phyloP scores from a whole-genome alignment of 2,797 vertebrate species.

The Catamblyrhynchus diadema region DNA sequence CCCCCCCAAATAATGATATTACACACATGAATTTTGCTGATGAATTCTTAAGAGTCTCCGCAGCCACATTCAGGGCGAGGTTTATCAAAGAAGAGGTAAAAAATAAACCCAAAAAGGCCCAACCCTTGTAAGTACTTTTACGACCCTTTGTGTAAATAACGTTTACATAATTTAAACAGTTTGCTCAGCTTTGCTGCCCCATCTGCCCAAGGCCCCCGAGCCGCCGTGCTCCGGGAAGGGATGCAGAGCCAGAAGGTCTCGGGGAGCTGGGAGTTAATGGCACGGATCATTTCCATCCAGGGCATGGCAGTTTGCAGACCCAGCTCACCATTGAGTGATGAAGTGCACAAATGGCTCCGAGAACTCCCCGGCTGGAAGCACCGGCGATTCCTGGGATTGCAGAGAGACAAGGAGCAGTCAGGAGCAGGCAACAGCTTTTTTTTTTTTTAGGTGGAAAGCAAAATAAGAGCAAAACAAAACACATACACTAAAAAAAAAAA shows the following conservation, averaged over 20 bases:
- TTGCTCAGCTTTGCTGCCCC: conserved; percentile 77
- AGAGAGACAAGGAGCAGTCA: conserved; percentile 49
- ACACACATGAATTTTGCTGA: background rate
- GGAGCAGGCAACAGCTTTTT: background rate
- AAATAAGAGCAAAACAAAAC: background rate
- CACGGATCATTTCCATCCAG: conserved; percentile 76
- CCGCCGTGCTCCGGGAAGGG: conserved; percentile 69
- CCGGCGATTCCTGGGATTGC: conserved; percentile 89
- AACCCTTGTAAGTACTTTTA: conserved; percentile 46
- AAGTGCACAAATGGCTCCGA: conserved; percentile 97
- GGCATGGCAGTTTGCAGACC: conserved; percentile 65
- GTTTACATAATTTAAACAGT: conserved; percentile 84
- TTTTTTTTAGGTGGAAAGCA: background rate
- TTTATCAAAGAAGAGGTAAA: conserved; percentile 66
- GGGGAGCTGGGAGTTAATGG: conserved; percentile 68
- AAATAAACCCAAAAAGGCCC: background rate
- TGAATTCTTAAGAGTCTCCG: background rate
- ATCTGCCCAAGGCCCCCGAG: conserved; percentile 80
- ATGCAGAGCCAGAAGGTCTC: conserved; percentile 64
- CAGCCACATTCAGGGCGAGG: background rate
- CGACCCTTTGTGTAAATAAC: conserved; percentile 88
- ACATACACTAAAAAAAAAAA: too few relatives aligned
- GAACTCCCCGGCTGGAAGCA: conserved; percentile 93
- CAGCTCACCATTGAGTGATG: conserved; percentile 97
- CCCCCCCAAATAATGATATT: background rate